A percentile compares a stretch with the other conserved stretches of the same genome.
phyloP scores from a whole-genome alignment of 2,113 vertebrate species.

The Sebastes schlegelii region DNA sequence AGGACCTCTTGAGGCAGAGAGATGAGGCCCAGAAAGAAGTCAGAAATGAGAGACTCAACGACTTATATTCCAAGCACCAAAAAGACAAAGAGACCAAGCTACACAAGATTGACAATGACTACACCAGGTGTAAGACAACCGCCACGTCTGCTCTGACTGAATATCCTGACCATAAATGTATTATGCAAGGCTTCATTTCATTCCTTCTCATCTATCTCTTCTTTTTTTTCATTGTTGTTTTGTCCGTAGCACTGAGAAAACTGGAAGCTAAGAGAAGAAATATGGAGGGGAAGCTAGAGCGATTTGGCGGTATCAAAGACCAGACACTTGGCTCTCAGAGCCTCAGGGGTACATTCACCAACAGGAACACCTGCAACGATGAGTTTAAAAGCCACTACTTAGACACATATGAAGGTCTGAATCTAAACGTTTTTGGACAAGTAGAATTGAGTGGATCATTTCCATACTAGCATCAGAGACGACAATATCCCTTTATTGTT shows the following conservation, averaged over 20 bases:
- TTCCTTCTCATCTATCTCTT: neutral
- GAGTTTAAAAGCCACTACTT: slow-evolving; percentile 85
- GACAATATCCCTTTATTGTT: neutral
- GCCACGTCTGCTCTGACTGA: neutral
- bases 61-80: slow-evolving; percentile 80
- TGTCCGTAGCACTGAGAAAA: slow-evolving; percentile 88
- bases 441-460: neutral
- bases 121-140: slow-evolving; percentile 69
- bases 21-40: slow-evolving; percentile 80
- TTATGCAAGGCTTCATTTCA: neutral
- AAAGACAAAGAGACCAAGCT: slow-evolving; percentile 82
- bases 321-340: slow-evolving; percentile 81
- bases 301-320: slow-evolving; percentile 82
- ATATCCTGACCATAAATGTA: neutral
- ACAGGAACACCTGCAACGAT: slow-evolving; percentile 73
- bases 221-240: neutral
- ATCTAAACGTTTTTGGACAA: neutral
- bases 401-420: slow-evolving; percentile 88
- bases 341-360: slow-evolving; percentile 79
- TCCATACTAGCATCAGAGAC: neutral
- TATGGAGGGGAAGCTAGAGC: slow-evolving; percentile 84
- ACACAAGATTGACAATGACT: slow-evolving; percentile 81
- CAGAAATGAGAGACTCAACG: slow-evolving; percentile 76
- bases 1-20: slow-evolving; percentile 80
- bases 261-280: slow-evolving; percentile 83